Percentiles rank a stretch among this genome's conserved stretches.
Evolutionary conservation across 1,140 invertebrate species (phyloP).

Genomic region (Scaptomyza pallida): DNA sequence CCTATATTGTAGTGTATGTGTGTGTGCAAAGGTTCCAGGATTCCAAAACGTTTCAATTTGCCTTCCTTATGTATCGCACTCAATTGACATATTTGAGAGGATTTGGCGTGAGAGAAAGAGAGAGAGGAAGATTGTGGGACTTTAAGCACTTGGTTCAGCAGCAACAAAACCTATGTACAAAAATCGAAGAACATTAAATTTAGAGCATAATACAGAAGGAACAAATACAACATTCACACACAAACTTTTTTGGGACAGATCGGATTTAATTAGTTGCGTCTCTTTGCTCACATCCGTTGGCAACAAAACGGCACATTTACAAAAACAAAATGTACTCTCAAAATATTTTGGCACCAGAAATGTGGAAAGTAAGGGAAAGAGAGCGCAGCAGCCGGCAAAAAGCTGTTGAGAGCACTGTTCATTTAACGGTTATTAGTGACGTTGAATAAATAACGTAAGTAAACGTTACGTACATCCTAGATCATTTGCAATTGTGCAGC

Average conservation of each 20-base stretch:
- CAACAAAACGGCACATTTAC: constrained; percentile 42
- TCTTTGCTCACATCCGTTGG: constrained; percentile 38
- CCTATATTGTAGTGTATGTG: constrained; percentile 11
- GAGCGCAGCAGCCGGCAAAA: constrained; percentile 9
- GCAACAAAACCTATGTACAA: constrained; percentile 25
- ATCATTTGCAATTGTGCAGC: background rate
- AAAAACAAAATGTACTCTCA: constrained; percentile 29
- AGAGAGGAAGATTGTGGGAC: background rate
- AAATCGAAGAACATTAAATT: constrained; percentile 48
- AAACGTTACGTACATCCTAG: background rate
- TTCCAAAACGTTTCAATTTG: background rate
- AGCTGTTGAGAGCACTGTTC: too few species aligned
- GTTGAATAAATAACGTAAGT: background rate
- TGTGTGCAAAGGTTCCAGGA: background rate
- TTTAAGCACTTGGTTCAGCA: constrained; percentile 15
- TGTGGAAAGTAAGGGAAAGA: constrained; percentile 15
- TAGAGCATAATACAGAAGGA: background rate
- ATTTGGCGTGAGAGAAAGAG: background rate
- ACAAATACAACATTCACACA: background rate
- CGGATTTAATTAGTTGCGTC: constrained; percentile 27
- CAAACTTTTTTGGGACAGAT: constrained; percentile 19
- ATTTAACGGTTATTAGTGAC: constrained; percentile 14
- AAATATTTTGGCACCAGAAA: constrained; percentile 27
- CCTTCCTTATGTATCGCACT: background rate
- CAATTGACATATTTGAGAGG: constrained; percentile 1